These are phyloP conservation scores for Alfaro cultratus DNA, from an alignment of 2,797 vertebrate genomes.

Conservation along the genomic window DNA sequence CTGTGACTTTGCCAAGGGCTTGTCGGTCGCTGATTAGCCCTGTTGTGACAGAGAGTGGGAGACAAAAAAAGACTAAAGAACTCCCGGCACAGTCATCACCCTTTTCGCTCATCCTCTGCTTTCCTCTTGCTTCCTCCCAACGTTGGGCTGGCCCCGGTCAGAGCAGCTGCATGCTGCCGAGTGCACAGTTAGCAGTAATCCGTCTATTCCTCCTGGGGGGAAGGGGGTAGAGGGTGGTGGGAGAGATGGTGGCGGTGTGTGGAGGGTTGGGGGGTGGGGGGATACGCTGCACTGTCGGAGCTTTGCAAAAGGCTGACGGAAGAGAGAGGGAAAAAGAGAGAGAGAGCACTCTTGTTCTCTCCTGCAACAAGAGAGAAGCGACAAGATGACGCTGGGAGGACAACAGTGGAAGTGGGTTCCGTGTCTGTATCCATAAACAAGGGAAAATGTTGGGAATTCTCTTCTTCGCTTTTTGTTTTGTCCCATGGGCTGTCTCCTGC, in stretches of 20 bases:
- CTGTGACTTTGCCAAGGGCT: constrained; percentile 83
- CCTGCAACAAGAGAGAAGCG: constrained; percentile 69
- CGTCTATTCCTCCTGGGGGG: constrained; percentile 86
- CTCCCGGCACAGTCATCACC: constrained; percentile 82
- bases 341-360: constrained; percentile 70
- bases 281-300: constrained; percentile 75
- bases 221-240: constrained; percentile 65
- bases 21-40: constrained; percentile 79
- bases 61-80: constrained; percentile 83
- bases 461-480: constrained; percentile 55
- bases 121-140: constrained; percentile 76
- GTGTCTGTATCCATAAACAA: constrained; percentile 70
- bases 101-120: constrained; percentile 72
- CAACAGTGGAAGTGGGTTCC: constrained; percentile 62
- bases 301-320: constrained; percentile 70
- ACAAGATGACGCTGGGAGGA: constrained; percentile 58
- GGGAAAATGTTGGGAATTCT: constrained; percentile 58
- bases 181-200: constrained; percentile 89
- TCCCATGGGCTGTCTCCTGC: constrained; percentile 55
- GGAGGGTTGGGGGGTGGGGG: constrained; percentile 38
- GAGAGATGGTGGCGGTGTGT: constrained; percentile 72
- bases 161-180: constrained; percentile 86
- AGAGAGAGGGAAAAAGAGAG: constrained; percentile 62
- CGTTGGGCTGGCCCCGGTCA: constrained; percentile 78
- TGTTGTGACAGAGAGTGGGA: constrained; percentile 81